These are phyloP conservation scores for Rhabdophis nuchalis DNA, from an alignment of 2,797 vertebrate genomes.

Conservation along the genomic window DNA sequence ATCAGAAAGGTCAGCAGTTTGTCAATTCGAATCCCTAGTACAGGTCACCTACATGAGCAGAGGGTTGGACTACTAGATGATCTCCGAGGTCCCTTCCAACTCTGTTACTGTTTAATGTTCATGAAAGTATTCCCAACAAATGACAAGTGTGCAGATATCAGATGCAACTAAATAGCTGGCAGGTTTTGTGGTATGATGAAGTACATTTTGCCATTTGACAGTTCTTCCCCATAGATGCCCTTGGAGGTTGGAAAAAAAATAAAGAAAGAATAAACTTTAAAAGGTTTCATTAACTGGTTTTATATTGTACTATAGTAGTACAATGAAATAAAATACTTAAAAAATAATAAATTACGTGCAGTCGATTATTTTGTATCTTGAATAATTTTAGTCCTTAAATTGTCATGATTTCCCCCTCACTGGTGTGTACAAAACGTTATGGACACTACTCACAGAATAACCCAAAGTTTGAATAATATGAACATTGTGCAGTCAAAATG, in stretches of 20 bases:
- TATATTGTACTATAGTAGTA: background rate
- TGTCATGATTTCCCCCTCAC: background rate
- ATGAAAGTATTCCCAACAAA: background rate
- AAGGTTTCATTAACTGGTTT: constrained; percentile 9
- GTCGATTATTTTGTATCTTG: constrained; percentile 22
- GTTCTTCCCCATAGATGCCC: background rate
- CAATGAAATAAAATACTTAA: background rate
- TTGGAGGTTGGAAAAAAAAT: constrained; percentile 3
- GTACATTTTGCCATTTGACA: background rate
- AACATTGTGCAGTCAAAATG: background rate
- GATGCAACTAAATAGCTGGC: background rate
- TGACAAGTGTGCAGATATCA: background rate
- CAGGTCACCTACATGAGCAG: too few relatives aligned
- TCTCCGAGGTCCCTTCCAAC: too few relatives aligned
- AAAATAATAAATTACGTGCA: constrained; percentile 11
- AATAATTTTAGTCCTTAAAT: background rate
- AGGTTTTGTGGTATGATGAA: background rate
- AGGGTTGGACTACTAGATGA: too few relatives aligned
- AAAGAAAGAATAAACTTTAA: constrained; percentile 40
- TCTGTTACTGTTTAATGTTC: background rate
- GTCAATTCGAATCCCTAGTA: too few relatives aligned
- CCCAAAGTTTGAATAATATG: background rate
- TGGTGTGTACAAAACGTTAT: background rate
- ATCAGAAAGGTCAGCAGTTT: too few relatives aligned
- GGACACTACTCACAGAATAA: background rate